Evolutionary conservation across 2,888 invertebrate species (phyloP), one percentile per base, ranked within the genome.

Genomic region (Plutella xylostella): DNA sequence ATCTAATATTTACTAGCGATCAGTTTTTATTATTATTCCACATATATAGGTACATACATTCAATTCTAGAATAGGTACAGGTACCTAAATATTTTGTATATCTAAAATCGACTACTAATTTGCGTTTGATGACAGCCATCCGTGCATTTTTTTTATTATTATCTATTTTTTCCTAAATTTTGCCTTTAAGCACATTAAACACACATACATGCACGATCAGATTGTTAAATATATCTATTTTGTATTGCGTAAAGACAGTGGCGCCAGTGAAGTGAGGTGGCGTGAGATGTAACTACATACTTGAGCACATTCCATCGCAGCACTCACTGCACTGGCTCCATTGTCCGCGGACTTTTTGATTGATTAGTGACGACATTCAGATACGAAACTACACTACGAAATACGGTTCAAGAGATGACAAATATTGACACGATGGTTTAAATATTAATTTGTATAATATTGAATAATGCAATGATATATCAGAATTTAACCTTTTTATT

Each of bases 101-200:
- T 18, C 42, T 42, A 42, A n/a, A 41, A 18, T 42, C 20, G 42
- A 34, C 42, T 18, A 42, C 21, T 42, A 42, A 22, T 9, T 42
- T 21, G 14, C 17, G n/a, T 39, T 22, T 15, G 33, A 42, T 42
- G 33, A 34, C 42, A 42, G 41, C 33, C 42, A 42, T 42, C 11
- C 31, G 20, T 41, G 41, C 41, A 41, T 19, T 7, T 39, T 39
- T 22, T 15, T 14, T 9, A 39, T 25, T 22, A 39, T 22, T n/a
- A 30, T 41, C 30, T 31, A 28, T 11, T 17, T 38, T 14, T 40
- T 28, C 30, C 39, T 41, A 41, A 30, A 18, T 30, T 19, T 31
- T 5, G 30, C 41, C 20, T 41, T 11, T 19, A 41, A 41, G 41
- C 41, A 41, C 41, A 41, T 41, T 14, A n/a, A 41, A 41, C 30